These are phyloP conservation scores for Triplophysa rosa DNA, from an alignment of 2,113 vertebrate species.

Conservation along the genomic window DNA sequence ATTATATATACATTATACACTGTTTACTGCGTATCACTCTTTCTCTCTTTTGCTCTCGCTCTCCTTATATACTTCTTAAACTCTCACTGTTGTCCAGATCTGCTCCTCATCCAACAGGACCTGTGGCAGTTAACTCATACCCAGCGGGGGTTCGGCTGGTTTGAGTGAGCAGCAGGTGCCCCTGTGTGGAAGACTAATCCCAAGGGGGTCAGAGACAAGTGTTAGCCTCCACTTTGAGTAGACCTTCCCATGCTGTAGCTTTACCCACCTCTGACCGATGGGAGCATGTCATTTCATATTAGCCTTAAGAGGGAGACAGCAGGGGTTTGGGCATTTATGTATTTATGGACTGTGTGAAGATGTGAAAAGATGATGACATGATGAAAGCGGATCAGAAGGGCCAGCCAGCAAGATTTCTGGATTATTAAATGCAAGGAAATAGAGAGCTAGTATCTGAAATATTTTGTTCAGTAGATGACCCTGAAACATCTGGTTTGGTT, in stretches of 20 bases:
- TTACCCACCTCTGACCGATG: constrained; percentile 35
- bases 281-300: constrained; percentile 44
- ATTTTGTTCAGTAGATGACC: no score
- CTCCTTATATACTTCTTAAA: not conserved
- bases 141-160: not conserved
- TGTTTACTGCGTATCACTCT: not conserved
- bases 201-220: constrained; percentile 29
- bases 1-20: not conserved
- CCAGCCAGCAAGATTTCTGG: not conserved
- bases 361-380: constrained; percentile 6
- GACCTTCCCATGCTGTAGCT: not conserved
- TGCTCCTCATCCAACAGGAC: not conserved
- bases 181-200: constrained; percentile 15
- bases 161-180: not conserved
- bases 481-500: not conserved
- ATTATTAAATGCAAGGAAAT: not conserved
- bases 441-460: not conserved
- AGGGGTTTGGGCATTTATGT: constrained; percentile 3
- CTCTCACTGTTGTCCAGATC: constrained; percentile 24
- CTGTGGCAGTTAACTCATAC: not conserved
- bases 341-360: constrained; percentile 42
- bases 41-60: not conserved
- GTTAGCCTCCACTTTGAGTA: constrained; percentile 4
- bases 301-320: constrained; percentile 35
- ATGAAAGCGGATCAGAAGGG: not conserved